These are phyloP conservation scores for Gymnarchus niloticus DNA, from an alignment of 2,113 vertebrate genomes.

Conservation along the genomic window DNA sequence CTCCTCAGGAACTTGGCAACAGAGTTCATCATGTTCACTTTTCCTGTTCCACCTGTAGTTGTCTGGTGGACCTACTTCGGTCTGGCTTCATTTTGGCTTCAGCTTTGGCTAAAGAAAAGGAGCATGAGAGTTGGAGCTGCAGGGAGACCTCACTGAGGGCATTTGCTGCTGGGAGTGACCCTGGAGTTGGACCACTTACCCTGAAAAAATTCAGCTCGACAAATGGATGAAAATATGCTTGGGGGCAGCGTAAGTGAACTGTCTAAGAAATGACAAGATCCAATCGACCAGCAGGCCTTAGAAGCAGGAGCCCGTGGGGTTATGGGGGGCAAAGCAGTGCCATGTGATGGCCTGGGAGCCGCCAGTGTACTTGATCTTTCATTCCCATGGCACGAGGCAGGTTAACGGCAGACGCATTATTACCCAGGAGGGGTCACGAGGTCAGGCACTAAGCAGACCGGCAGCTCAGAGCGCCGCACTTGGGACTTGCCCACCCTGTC, in stretches of 20 bases:
- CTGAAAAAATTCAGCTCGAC: too few relatives aligned
- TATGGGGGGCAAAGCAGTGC: background rate
- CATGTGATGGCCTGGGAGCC: constrained; percentile 43
- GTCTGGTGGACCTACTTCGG: background rate
- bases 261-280: background rate
- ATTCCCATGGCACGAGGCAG: constrained; percentile 50
- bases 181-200: background rate
- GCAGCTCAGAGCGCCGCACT: constrained; percentile 54
- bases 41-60: background rate
- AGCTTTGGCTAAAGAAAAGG: too few relatives aligned
- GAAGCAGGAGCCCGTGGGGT: background rate
- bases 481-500: constrained; percentile 58
- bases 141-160: too few relatives aligned
- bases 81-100: too few relatives aligned
- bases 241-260: background rate
- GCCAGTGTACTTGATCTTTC: constrained; percentile 57
- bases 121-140: too few relatives aligned
- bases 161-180: background rate
- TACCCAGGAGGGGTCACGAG: constrained; percentile 68
- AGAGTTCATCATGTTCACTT: too few relatives aligned
- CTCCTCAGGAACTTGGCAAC: too few relatives aligned
- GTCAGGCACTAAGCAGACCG: constrained; percentile 68
- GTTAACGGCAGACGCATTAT: constrained; percentile 62
- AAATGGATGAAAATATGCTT: too few relatives aligned
- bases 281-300: background rate